Conservation (phyloP, 1,140 invertebrate species). For the Euschistus heros region DNA sequence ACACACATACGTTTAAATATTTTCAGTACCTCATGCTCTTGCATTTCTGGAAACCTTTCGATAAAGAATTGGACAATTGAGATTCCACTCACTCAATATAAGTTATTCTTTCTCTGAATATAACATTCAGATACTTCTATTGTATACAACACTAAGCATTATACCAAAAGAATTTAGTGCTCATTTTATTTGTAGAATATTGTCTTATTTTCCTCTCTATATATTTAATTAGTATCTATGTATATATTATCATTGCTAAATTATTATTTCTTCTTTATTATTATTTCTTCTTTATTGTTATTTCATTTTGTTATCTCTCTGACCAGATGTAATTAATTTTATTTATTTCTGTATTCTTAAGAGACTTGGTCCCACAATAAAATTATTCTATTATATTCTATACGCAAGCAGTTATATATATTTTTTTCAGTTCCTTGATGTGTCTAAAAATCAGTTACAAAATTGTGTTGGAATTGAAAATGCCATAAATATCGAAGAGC, state of each 20-base stretch:
- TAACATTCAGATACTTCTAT: no score
- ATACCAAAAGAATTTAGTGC: no score
- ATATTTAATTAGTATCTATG: no score
- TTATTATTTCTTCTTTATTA: not conserved
- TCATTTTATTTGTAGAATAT: no score
- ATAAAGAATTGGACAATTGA: no score
- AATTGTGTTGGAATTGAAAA: not conserved
- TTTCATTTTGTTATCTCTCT: not conserved
- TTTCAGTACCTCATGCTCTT: no score
- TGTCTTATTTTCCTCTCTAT: no score
- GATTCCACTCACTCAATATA: no score
- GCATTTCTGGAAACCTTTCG: no score
- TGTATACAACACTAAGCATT: no score
- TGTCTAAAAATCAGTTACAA: slow-evolving; percentile 1
- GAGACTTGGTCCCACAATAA: not conserved
- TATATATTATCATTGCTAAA: no score
- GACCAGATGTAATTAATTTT: not conserved
- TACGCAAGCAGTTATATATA: not conserved
- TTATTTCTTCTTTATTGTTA: not conserved
- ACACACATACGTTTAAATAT: no score
- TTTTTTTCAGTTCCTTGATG: not conserved
- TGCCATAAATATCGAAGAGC: not conserved
- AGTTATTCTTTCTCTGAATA: not conserved
- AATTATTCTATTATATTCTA: not conserved
- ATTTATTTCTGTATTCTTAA: not conserved